These are phyloP conservation scores for Climacteris rufus DNA, from an alignment of 2,113 vertebrate genomes.

Conservation along the genomic window DNA sequence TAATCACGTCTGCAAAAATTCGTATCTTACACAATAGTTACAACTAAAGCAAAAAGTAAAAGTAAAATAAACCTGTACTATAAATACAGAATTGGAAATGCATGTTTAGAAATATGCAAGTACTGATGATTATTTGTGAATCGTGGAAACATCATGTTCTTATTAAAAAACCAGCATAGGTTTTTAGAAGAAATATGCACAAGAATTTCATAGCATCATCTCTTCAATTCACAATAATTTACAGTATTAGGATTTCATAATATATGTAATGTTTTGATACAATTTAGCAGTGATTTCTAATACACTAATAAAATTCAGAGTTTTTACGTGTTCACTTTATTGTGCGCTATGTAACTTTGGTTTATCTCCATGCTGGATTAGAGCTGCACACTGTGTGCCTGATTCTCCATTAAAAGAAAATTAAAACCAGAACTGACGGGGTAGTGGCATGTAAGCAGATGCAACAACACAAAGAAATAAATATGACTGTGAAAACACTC, in stretches of 20 bases:
- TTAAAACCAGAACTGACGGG: background rate
- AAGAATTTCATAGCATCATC: background rate
- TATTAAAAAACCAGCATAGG: background rate
- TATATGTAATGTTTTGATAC: background rate
- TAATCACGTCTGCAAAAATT: background rate
- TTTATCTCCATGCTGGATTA: background rate
- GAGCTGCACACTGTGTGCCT: conserved; percentile 36
- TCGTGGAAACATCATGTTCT: fast-evolving
- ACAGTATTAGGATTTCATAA: background rate
- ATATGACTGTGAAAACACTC: conserved; percentile 13
- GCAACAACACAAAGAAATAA: conserved; percentile 40
- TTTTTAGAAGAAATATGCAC: background rate
- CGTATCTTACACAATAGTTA: background rate
- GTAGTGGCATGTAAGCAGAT: conserved; percentile 47
- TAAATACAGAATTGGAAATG: background rate
- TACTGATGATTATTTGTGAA: background rate
- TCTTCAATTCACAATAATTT: background rate
- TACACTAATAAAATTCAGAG: background rate
- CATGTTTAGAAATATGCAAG: background rate
- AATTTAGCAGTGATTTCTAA: conserved; percentile 15
- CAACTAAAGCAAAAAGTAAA: background rate
- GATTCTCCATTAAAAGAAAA: conserved; percentile 32
- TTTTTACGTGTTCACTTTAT: background rate
- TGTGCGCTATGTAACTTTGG: background rate
- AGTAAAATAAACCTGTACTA: background rate